Evolutionary conservation across 1,140 invertebrate genomes (phyloP), one percentile per base, ranked within the genome.

Genomic region (Papilio machaon): DNA sequence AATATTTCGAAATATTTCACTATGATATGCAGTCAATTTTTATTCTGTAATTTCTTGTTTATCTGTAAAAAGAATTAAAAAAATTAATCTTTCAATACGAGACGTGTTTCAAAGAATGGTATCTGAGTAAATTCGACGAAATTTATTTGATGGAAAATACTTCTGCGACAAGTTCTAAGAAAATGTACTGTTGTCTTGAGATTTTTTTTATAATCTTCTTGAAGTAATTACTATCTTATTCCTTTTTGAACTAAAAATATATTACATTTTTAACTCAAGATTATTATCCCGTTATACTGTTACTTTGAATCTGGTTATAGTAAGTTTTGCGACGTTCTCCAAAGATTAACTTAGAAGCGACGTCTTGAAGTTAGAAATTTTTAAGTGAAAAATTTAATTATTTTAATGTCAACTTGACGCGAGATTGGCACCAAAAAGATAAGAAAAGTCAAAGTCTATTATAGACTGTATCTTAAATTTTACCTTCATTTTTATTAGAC

Each of bases 341-440:
- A 54, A 19, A 35, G 23, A 54, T 35, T 54, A 77, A 77, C 7
- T 35, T 58, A 35, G 47, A 35, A 77, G 47, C 46, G 23, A 30
- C 46, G 74, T 17, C 35, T 52, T 38, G 15, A 60, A 60, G 30
- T 78, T 78, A 38, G 52, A 60, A 19, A 15, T 19, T 78, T 78
- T 78, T 43, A 60, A 78, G 47, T 54, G 52, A 58, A 38, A 78
- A 78, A 60, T 78, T 78, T 52, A 78, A 78, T 78, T 78, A 78
- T 78, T 58, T 78, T 58, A 52, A 38, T 78, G 75, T 78, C 75
- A 60, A 58, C 30, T 78, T 54, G 49, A n/a, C 15, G 52, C 17
- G 52, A 78, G 35, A 78, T 78, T 60, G 52, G 49, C 75, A 23
- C 23, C 75, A 58, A 38, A 58, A 38, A 78, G 75, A 78, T 78